A percentile compares a stretch with the other conserved stretches of the same genome.
These are phyloP conservation scores for Scortum barcoo DNA, from an alignment of 2,113 vertebrate genomes.

Conservation along the genomic window DNA sequence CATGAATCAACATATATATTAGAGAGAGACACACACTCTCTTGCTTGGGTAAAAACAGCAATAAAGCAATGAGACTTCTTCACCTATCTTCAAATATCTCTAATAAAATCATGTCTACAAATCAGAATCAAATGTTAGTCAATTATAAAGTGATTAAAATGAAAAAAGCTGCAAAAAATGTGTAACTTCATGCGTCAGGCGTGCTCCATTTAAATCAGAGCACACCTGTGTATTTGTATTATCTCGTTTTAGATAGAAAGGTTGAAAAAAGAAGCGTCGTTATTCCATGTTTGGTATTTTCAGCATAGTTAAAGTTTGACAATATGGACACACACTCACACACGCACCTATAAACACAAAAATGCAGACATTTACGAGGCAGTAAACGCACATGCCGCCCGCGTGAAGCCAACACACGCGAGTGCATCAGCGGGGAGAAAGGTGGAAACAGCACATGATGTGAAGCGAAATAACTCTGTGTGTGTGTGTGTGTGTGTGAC, in stretches of 20 bases:
- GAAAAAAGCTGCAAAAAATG: not conserved
- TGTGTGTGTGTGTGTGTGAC: slow-evolving; percentile 20
- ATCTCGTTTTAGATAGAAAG: not conserved
- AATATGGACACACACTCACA: not conserved
- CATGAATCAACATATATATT: not conserved
- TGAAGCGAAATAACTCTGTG: slow-evolving; percentile 34
- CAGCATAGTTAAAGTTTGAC: not conserved
- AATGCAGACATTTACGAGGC: not conserved
- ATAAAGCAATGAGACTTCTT: not conserved
- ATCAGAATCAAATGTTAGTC: not conserved
- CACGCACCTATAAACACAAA: not conserved
- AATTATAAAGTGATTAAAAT: not conserved
- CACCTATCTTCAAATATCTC: not conserved
- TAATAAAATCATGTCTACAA: not conserved
- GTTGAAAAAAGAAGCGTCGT: not conserved
- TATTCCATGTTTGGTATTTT: not conserved
- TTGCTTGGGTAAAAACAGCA: not conserved
- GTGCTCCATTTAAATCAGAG: not conserved
- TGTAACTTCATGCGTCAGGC: not conserved
- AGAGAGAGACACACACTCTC: not conserved
- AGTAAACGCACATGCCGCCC: not conserved
- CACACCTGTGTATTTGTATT: too few species aligned
- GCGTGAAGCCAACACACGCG: not conserved
- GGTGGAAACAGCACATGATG: slow-evolving; percentile 27
- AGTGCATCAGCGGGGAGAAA: slow-evolving; percentile 1